These are phyloP conservation scores for Ascaphus truei DNA, from an alignment of 2,113 vertebrate genomes.

Conservation along the genomic window DNA sequence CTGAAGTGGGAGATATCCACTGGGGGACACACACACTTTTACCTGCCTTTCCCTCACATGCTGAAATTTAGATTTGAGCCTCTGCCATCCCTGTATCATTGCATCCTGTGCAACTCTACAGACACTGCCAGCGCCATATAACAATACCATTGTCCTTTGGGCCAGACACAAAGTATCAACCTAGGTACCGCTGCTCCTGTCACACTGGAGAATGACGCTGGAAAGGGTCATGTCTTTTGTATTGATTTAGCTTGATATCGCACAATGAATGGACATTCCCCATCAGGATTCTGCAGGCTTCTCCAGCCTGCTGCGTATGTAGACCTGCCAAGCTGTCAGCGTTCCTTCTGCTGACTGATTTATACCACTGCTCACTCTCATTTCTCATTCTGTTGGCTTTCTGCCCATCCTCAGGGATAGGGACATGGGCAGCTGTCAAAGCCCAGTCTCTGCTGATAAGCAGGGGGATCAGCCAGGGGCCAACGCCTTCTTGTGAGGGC, in stretches of 20 bases:
- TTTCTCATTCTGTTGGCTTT: neutral
- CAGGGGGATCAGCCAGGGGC: neutral
- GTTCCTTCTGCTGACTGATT: constrained; percentile 2
- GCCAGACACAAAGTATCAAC: neutral
- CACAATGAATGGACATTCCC: neutral
- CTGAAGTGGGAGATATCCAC: too few relatives aligned
- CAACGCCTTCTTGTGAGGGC: neutral
- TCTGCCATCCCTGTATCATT: too few relatives aligned
- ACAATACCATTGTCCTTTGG: too few relatives aligned
- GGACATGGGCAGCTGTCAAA: neutral
- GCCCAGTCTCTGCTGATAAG: neutral
- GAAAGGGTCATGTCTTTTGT: too few relatives aligned
- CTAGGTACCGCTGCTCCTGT: neutral
- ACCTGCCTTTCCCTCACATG: too few relatives aligned
- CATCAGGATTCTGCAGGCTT: too few relatives aligned
- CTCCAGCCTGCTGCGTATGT: too few relatives aligned
- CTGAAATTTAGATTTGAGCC: too few relatives aligned
- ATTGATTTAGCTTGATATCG: neutral
- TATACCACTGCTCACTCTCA: neutral
- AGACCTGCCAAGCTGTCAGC: neutral
- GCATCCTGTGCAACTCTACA: too few relatives aligned
- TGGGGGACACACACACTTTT: too few relatives aligned
- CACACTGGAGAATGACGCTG: too few relatives aligned
- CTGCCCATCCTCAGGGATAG: neutral
- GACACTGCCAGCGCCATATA: too few relatives aligned